These are phyloP conservation scores for Procambarus clarkii DNA, from an alignment of 1,140 invertebrate species.

Conservation along the genomic window DNA sequence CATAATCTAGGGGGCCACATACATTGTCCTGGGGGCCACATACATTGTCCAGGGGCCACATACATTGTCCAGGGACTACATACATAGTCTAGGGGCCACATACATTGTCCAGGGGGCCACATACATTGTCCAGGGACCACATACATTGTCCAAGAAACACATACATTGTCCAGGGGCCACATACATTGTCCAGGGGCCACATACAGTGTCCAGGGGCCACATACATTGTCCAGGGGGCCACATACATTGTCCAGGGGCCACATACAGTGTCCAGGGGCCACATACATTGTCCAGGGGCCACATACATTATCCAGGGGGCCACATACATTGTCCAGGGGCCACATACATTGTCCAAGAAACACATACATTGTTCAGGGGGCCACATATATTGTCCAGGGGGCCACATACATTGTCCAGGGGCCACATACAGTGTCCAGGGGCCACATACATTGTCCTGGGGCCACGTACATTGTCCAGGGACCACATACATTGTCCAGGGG, in stretches of 20 bases:
- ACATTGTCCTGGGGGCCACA: background rate
- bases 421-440: background rate
- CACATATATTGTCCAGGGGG: background rate
- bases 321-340: background rate
- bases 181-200: background rate
- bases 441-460: background rate
- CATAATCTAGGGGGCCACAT: background rate
- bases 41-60: background rate
- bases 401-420: background rate
- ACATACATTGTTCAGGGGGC: background rate
- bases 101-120: background rate
- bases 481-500: background rate
- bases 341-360: background rate
- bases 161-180: background rate
- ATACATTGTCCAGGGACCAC: background rate
- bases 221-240: background rate
- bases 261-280: background rate
- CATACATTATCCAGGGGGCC: background rate
- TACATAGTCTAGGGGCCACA: background rate
- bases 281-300: background rate
- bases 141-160: background rate
- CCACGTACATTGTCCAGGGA: background rate
- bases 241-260: background rate
- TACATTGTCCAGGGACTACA: background rate
- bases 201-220: background rate